Base-by-base conservation (phyloP, 2,888 invertebrate species). In the Formica aserva region DNA sequence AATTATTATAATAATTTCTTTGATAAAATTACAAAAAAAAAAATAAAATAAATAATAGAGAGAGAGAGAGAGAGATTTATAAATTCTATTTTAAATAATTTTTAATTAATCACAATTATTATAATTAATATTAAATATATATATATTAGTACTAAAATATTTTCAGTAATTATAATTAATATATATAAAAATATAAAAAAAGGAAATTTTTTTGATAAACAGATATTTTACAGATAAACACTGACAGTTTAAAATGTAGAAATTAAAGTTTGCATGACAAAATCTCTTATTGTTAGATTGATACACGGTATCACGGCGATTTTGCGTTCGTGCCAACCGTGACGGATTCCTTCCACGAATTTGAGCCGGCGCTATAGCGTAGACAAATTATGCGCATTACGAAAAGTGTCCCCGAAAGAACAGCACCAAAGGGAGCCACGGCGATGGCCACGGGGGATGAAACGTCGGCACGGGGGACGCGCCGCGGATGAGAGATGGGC, bases 311-410 rank as follows among this genome's bases (percentile, higher is more conserved):
- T 78, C 32, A 29, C 60, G 60, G 26, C 35, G 13, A 35, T 72
- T 57, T 45, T 57, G 22, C 32, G 67, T 67, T 45, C 45, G 45
- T 41, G 52, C 76, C 52, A 38, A 77, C 76, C 60, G 60, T 80
- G 78, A 80, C 72, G 72, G 60, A 80, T 80, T 18, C 26, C 78
- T 48, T 62, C 48, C 72, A 48, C 78, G 72, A 80, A 80, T 80
- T 80, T 80, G 35, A 80, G 71, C 57, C 32, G 71, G 71, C 41
- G 72, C 26, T 71, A 80, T 48, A 60, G 78, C 66, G 80, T 89
- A 87, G 91, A 92, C 91, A 91, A 91, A 91, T 92, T 89, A 90
- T 88, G 88, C 88, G 87, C 87, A 88, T 88, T 90, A 90, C 84
- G 87, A 88, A 87, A 88, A 88, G 86, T 86, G 75, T 85, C 63